A percentile compares a stretch with the other conserved stretches of the same genome.
These are phyloP conservation scores for Clytia hemisphaerica DNA, from an alignment of 30 jellyfish, hydroid and myxozoan species.

Conservation along the genomic window DNA sequence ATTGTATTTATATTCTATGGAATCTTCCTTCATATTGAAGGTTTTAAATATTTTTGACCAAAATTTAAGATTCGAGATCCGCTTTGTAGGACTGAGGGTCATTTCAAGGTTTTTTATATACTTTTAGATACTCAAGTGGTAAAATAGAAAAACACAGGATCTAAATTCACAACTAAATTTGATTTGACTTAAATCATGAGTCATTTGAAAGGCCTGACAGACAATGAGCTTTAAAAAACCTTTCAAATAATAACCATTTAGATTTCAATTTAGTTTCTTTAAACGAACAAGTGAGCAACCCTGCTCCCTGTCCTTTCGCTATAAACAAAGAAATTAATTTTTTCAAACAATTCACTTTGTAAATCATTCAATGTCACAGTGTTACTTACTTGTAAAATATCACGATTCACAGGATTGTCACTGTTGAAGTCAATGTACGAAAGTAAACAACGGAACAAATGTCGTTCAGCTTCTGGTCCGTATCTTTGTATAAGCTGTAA, in stretches of 20 bases:
- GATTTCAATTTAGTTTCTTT: no score
- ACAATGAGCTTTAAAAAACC: no score
- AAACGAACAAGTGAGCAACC: no score
- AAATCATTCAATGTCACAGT: not conserved
- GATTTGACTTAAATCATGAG: no score
- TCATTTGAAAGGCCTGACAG: no score
- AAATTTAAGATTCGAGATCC: not conserved
- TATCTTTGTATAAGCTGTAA: constrained; percentile 67
- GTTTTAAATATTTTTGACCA: not conserved
- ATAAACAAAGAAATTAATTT: no score
- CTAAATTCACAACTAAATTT: no score
- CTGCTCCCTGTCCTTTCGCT: no score
- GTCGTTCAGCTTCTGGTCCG: constrained; percentile 98
- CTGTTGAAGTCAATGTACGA: constrained; percentile 64
- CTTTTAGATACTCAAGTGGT: no score
- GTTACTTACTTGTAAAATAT: constrained; percentile 66
- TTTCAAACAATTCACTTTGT: not conserved
- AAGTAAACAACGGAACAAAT: constrained; percentile 72
- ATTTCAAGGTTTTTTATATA: no score
- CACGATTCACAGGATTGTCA: constrained; percentile 65
- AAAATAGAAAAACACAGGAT: no score
- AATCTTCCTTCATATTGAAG: not conserved
- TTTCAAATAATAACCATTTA: no score
- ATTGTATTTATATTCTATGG: not conserved
- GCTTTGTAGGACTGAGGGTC: not conserved